Evolutionary conservation across 2,113 vertebrate species (phyloP).

Genomic region (Aegithalos caudatus): DNA sequence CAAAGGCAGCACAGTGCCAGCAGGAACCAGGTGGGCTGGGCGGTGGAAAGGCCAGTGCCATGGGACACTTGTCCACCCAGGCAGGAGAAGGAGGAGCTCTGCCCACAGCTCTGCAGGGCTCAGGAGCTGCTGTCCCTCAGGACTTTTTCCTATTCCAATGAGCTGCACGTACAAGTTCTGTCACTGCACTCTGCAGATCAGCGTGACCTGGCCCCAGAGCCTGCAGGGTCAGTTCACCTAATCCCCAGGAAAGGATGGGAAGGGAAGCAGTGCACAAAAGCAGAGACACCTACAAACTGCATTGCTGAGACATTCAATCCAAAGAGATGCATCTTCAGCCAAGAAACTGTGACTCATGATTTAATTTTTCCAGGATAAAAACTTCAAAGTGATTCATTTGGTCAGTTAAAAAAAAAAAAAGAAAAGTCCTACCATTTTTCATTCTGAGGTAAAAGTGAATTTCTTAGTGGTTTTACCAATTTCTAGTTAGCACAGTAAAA

Average conservation of each 20-base stretch:
- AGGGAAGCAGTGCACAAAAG: not conserved
- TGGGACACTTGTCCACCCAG: not conserved
- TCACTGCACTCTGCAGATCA: not conserved
- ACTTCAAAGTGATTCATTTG: constrained; percentile 45
- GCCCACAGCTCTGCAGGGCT: not conserved
- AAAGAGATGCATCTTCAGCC: constrained; percentile 28
- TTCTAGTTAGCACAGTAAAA: not conserved
- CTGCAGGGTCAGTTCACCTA: rapidly evolving
- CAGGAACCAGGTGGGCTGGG: rapidly evolving
- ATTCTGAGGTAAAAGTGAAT: not conserved
- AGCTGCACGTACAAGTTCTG: not conserved
- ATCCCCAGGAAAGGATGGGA: not conserved
- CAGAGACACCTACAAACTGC: constrained; percentile 37
- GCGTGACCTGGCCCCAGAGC: not conserved
- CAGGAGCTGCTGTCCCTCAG: not conserved
- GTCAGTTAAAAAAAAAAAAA: not conserved
- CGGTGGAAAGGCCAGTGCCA: not conserved
- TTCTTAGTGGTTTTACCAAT: not conserved
- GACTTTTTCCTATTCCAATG: not conserved
- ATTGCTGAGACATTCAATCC: not conserved
- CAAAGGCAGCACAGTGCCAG: not conserved
- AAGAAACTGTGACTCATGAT: constrained; percentile 41
- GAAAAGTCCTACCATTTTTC: not conserved
- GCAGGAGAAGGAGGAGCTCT: not conserved
- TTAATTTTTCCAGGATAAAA: constrained; percentile 29